Evolutionary conservation across 1,140 invertebrate genomes (phyloP).

Genomic region (Meteorus sp.): DNA sequence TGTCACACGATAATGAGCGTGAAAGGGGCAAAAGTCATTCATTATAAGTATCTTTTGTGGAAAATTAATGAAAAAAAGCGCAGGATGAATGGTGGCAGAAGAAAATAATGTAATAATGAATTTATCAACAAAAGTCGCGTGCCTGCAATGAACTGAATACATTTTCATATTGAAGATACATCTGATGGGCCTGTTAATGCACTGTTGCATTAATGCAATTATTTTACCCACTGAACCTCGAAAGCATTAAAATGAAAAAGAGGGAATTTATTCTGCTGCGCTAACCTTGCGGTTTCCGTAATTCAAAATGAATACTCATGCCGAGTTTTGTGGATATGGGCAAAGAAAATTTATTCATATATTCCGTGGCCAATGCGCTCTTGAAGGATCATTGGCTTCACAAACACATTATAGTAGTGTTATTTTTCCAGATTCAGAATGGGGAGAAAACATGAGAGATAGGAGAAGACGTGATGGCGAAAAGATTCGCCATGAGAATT

Average conservation of each 20-base stretch:
- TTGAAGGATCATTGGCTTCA: not conserved
- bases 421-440: no score
- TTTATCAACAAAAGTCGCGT: constrained; percentile 1
- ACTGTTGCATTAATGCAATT: constrained; percentile 11
- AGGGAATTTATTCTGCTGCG: not conserved
- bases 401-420: no score
- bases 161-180: not conserved
- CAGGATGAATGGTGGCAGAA: no score
- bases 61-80: no score
- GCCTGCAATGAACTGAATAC: constrained; percentile 1
- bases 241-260: no score
- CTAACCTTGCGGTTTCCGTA: constrained; percentile 17
- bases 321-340: no score
- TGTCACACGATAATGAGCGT: constrained; percentile 11
- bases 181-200: not conserved
- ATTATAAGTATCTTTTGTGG: no score
- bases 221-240: no score
- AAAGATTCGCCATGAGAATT: no score
- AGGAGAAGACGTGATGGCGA: no score
- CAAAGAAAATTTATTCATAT: not conserved
- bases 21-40: constrained; percentile 1
- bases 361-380: not conserved
- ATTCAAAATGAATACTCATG: not conserved
- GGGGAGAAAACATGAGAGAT: no score
- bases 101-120: no score